These are phyloP conservation scores for Phaenicophaeus curvirostris DNA, from an alignment of 2,797 vertebrate genomes.

Conservation along the genomic window DNA sequence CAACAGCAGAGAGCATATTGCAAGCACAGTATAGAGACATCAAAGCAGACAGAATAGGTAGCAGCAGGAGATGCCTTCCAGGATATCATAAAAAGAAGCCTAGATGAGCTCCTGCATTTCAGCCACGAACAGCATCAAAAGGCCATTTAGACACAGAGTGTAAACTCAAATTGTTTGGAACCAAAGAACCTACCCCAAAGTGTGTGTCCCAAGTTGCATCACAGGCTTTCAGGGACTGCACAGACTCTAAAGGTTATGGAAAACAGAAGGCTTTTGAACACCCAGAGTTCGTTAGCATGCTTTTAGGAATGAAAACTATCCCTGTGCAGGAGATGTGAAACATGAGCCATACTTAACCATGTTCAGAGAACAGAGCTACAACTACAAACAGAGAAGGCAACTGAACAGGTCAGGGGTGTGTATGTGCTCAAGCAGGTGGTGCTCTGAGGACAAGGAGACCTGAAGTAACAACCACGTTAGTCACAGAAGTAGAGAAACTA, in stretches of 20 bases:
- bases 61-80: background rate
- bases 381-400: background rate
- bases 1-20: background rate
- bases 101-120: background rate
- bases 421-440: background rate
- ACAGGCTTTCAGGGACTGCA: background rate
- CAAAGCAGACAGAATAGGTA: slow-evolving; percentile 26
- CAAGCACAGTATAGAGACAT: background rate
- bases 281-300: background rate
- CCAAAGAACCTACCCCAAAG: background rate
- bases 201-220: background rate
- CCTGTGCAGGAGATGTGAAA: background rate
- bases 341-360: background rate
- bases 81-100: background rate
- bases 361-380: background rate
- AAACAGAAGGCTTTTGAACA: background rate
- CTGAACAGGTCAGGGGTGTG: background rate
- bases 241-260: background rate
- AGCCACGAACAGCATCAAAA: background rate
- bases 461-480: background rate
- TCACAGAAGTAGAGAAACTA: background rate
- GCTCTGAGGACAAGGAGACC: background rate
- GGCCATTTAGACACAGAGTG: background rate
- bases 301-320: background rate
- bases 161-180: background rate